Base-by-base conservation (phyloP, 2,888 invertebrate species). In the Volucella inflata region DNA sequence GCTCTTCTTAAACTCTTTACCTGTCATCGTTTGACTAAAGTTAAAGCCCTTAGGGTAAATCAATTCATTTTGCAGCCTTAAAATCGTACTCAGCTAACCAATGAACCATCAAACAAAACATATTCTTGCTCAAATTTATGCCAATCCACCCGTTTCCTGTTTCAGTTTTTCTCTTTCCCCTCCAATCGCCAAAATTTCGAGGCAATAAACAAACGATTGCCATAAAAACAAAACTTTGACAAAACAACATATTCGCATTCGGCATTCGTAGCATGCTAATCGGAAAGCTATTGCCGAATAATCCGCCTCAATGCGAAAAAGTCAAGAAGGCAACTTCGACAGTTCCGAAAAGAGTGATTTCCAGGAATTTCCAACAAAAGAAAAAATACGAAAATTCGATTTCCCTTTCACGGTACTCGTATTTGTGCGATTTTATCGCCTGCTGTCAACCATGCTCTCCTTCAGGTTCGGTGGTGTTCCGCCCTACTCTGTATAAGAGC, bases 191-290 rank as follows among this genome's bases (percentile, higher is more conserved):
- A 10, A 59, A 42, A 48, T 46, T 46, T 55, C 17, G 48, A 72
- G 55, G 30, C 82, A 68, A 83, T 83, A 82, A 82, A 82, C 82
- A 82, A 72, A 82, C 82, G 67, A 77, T 77, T 82, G 42, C 16
- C 71, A 76, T 82, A 82, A 76, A 77, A 59, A 50, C 6, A 6
- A 30, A 30, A 57, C 36, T 68, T 38, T 38, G 60, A 64, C 16
- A 62, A 62, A 75, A 77, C 57, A 71, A 71, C 60, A 71, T 72
- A 30, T 30, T 30, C 30, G 30, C 4, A 30, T 30, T 30, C 30
- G 30, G 30, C 4, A 30, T 30, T 30, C 30, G 30, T 30, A 77
- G 72, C 82, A 83, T 82, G 71, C 59, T 77, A 68, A 64, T 76
- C 65, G 67, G 60, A 82, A 80, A 75, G 46, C 65, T 70, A 57